phyloP scores from a whole-genome alignment of 1,140 invertebrate species.

The Drosophila nigrodunni region DNA sequence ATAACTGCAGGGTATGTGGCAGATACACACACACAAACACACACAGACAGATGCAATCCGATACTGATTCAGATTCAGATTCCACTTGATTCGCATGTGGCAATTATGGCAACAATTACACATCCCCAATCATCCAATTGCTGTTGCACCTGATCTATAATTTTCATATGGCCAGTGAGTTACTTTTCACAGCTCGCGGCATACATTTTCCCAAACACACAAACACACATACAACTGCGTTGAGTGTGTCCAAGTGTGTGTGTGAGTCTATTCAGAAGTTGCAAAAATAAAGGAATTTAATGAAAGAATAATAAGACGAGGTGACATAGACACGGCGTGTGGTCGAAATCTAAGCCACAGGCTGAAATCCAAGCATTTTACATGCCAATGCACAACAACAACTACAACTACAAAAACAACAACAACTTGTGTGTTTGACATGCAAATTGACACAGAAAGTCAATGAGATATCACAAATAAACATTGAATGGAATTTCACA shows the following conservation, averaged over 20 bases:
- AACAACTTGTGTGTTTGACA: constrained; percentile 1
- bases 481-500: constrained; percentile 42
- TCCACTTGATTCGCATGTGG: constrained; percentile 69
- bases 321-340: constrained; percentile 70
- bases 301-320: constrained; percentile 74
- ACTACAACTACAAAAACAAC: constrained; percentile 8
- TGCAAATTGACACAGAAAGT: constrained; percentile 38
- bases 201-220: constrained; percentile 21
- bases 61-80: constrained; percentile 47
- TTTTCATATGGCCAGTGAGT: constrained; percentile 72
- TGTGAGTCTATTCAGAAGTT: constrained; percentile 30
- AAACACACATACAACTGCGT: too few species aligned
- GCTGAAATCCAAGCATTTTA: constrained; percentile 32
- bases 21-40: not conserved
- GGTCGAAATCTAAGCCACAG: constrained; percentile 51
- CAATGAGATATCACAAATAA: constrained; percentile 46
- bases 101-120: constrained; percentile 80
- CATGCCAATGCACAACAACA: constrained; percentile 35
- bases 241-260: not conserved
- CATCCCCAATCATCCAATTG: constrained; percentile 50
- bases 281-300: constrained; percentile 48
- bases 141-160: constrained; percentile 75
- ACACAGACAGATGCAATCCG: not conserved
- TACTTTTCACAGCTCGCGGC: constrained; percentile 81
- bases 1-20: constrained; percentile 76